A percentile compares a stretch with the other conserved stretches of the same genome.
Evolutionary conservation across 64 coral and sea anemone species (phyloP).

Genomic region (Montipora efflorescens): DNA sequence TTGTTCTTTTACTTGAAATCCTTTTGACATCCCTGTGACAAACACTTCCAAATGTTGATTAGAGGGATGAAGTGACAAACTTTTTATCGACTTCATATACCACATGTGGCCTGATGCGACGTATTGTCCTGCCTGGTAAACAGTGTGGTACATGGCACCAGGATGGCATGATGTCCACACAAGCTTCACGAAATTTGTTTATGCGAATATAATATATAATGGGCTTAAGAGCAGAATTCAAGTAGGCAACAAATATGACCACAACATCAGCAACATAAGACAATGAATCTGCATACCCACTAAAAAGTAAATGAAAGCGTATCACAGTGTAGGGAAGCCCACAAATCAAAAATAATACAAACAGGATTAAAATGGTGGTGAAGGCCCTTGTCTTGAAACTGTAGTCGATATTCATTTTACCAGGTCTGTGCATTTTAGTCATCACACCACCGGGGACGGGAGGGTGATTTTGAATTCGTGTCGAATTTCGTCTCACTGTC

Average conservation of each 20-base stretch:
- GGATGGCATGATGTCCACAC: constrained; percentile 91
- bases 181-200: constrained; percentile 94
- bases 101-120: constrained; percentile 87
- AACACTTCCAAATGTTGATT: neutral
- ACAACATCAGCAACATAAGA: constrained; percentile 53
- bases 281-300: constrained; percentile 27
- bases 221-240: constrained; percentile 93
- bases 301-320: constrained; percentile 70
- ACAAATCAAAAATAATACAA: constrained; percentile 82
- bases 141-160: constrained; percentile 91
- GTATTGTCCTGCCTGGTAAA: constrained; percentile 86
- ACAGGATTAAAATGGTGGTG: constrained; percentile 93
- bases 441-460: constrained; percentile 80
- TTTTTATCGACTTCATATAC: constrained; percentile 93
- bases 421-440: constrained; percentile 92
- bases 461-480: constrained; percentile 88
- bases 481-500: constrained; percentile 91
- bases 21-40: no score
- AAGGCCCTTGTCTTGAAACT: constrained; percentile 99
- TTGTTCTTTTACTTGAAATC: no score
- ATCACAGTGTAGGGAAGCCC: constrained; percentile 75
- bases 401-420: constrained; percentile 96
- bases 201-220: constrained; percentile 96
- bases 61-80: constrained; percentile 82
- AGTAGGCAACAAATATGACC: constrained; percentile 80